These are phyloP conservation scores for Mythimna albipuncta DNA, from an alignment of 2,888 invertebrate genomes.

Conservation along the genomic window DNA sequence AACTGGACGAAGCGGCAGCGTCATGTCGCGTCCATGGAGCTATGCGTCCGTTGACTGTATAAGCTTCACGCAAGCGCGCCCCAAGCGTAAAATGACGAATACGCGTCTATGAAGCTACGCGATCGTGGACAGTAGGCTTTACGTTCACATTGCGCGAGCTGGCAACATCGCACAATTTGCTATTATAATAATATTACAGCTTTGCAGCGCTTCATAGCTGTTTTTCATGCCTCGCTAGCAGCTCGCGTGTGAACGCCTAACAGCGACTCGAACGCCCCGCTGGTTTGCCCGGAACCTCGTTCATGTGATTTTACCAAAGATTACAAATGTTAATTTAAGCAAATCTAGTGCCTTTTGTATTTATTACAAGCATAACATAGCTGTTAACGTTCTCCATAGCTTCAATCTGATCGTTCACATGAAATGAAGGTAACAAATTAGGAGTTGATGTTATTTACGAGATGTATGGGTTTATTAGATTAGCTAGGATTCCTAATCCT, in stretches of 20 bases:
- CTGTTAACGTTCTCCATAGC: conserved; percentile 47
- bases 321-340: conserved; percentile 61
- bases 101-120: too few relatives aligned
- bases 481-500: conserved; percentile 53
- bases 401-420: conserved; percentile 49
- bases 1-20: too few relatives aligned
- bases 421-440: conserved; percentile 37
- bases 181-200: conserved; percentile 11
- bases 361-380: conserved; percentile 51
- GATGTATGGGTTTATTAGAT: conserved; percentile 38
- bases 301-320: conserved; percentile 66
- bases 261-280: not conserved
- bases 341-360: conserved; percentile 63
- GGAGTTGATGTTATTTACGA: conserved; percentile 31
- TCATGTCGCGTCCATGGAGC: too few relatives aligned
- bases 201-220: conserved; percentile 15
- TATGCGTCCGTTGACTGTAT: too few relatives aligned
- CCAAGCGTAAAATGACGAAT: too few relatives aligned
- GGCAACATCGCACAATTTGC: conserved; percentile 16
- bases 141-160: not conserved
- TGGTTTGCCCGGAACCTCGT: conserved; percentile 26
- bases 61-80: too few relatives aligned
- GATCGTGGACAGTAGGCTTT: not conserved
- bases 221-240: conserved; percentile 3
- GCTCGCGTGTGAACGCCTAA: not conserved